Conservation (phyloP, 2,797 vertebrate species). For the Centroberyx gerrardi region DNA sequence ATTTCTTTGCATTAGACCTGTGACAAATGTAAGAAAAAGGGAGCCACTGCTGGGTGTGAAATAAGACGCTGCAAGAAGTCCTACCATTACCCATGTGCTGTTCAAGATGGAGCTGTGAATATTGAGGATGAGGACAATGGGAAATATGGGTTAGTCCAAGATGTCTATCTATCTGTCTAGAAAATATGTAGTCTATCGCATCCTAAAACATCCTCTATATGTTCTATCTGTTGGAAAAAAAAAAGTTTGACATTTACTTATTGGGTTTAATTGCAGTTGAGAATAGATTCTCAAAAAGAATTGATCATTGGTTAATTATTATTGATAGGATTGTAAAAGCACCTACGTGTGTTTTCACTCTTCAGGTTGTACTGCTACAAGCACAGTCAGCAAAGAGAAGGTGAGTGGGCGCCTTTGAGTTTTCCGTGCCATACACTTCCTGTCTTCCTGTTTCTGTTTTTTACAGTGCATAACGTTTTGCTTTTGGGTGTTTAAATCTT, state of each 20-base stretch:
- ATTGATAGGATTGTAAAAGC: neutral
- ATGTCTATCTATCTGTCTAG: neutral
- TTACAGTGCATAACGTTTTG: neutral
- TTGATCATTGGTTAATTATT: neutral
- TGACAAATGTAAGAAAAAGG: conserved; percentile 59
- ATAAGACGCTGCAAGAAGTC: conserved; percentile 71
- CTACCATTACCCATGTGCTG: conserved; percentile 85
- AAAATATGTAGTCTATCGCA: neutral
- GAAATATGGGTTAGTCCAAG: conserved; percentile 65
- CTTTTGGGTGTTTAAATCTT: neutral
- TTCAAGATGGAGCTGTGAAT: conserved; percentile 1
- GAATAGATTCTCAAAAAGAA: neutral
- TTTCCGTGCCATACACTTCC: neutral
- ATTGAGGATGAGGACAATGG: conserved; percentile 27
- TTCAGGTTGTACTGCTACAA: conserved; percentile 73
- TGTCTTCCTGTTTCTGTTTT: neutral
- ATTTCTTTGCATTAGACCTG: conserved; percentile 66
- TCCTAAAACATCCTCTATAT: too few species aligned
- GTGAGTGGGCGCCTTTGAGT: conserved; percentile 48
- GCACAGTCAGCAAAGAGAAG: neutral
- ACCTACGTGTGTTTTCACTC: conserved; percentile 1
- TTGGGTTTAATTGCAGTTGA: too few species aligned
- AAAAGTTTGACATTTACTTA: too few species aligned
- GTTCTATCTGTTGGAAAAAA: neutral
- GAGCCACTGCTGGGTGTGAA: conserved; percentile 86